phyloP scores from a whole-genome alignment of 2,797 vertebrate species.

The Amblyraja radiata region DNA sequence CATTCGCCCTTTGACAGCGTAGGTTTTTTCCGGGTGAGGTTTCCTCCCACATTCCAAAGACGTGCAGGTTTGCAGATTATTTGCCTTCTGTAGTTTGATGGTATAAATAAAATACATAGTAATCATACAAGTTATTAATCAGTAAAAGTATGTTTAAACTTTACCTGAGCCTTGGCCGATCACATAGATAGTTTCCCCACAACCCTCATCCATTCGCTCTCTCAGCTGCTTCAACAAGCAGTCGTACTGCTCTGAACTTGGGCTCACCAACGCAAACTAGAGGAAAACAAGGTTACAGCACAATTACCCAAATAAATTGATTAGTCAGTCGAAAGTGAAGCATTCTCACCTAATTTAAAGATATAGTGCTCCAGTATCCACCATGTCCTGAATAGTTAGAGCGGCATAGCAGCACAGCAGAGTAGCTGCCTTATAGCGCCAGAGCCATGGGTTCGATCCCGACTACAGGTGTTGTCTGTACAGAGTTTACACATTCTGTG shows the following conservation, averaged over 20 bases:
- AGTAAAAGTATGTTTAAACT: slow-evolving; percentile 39
- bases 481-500: too few relatives aligned
- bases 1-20: too few relatives aligned
- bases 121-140: background rate
- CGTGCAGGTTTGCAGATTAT: too few relatives aligned
- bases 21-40: too few relatives aligned
- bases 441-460: too few relatives aligned
- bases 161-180: slow-evolving; percentile 92
- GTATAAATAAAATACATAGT: background rate
- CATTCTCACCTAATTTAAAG: background rate
- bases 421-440: too few relatives aligned
- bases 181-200: slow-evolving; percentile 90
- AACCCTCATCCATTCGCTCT: slow-evolving; percentile 82
- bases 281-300: slow-evolving; percentile 27
- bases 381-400: background rate
- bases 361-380: too few relatives aligned
- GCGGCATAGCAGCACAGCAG: too few relatives aligned
- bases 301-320: background rate
- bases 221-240: slow-evolving; percentile 77
- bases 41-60: too few relatives aligned
- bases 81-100: background rate
- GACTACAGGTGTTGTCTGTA: too few relatives aligned
- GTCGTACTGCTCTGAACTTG: slow-evolving; percentile 85
- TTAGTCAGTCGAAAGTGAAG: background rate
- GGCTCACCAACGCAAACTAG: slow-evolving; percentile 86